These are phyloP conservation scores for Rhopalosiphum maidis DNA, from an alignment of 1,140 invertebrate genomes.

Conservation along the genomic window DNA sequence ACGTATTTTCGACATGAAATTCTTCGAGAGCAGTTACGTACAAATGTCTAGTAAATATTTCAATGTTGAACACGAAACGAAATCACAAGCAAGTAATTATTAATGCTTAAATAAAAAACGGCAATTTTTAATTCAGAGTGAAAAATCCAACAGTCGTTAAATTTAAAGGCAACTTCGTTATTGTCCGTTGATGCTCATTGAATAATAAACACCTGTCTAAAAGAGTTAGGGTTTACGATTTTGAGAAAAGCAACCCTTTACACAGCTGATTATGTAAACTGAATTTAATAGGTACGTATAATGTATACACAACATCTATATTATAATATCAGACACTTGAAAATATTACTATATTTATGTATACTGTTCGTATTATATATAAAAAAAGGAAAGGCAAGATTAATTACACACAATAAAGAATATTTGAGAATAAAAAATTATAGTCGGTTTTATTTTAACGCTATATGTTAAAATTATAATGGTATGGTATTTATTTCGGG, in stretches of 20 bases:
- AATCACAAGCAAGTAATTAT: not conserved
- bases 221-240: not conserved
- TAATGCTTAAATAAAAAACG: not conserved
- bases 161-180: not conserved
- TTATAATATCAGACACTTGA: not conserved
- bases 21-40: not conserved
- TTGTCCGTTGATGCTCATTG: not conserved
- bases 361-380: not conserved
- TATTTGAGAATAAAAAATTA: not conserved
- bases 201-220: conserved; percentile 31
- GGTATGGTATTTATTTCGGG: too few species aligned
- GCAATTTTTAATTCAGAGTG: not conserved
- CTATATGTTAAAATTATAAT: not conserved
- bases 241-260: conserved; percentile 1
- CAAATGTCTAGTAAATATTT: not conserved
- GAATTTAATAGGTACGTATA: not conserved
- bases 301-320: not conserved
- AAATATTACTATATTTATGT: not conserved
- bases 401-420: not conserved
- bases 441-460: not conserved
- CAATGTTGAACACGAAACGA: not conserved
- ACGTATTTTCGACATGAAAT: not conserved
- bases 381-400: not conserved
- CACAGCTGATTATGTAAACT: not conserved
- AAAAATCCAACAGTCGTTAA: not conserved